Evolutionary conservation across 2,797 vertebrate species (phyloP).

Genomic region (Percopsis omiscomaycus): DNA sequence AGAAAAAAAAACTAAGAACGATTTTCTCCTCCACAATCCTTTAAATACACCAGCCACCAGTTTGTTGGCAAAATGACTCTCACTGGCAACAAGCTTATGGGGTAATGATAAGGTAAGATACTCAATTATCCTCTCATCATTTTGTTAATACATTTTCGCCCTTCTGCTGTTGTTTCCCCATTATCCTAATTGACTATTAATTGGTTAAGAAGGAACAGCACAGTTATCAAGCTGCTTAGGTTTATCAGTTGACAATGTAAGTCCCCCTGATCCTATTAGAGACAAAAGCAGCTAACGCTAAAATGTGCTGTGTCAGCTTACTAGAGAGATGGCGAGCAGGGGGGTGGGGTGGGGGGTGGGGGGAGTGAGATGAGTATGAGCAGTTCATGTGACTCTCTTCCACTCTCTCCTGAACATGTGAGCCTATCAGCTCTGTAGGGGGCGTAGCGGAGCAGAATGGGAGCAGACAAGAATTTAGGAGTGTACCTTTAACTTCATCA

Average conservation of each 20-base stretch:
- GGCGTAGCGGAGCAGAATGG: too few species aligned
- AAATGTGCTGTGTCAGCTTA: slow-evolving; percentile 88
- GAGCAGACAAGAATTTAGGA: too few species aligned
- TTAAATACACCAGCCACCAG: not conserved
- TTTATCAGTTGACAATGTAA: slow-evolving; percentile 92
- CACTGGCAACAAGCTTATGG: slow-evolving; percentile 16
- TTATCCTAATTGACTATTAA: slow-evolving; percentile 87
- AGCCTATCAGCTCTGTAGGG: too few species aligned
- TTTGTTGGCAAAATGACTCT: slow-evolving; percentile 8
- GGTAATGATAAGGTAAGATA: slow-evolving; percentile 36
- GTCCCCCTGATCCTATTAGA: slow-evolving; percentile 87
- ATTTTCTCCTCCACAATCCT: not conserved
- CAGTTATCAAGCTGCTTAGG: slow-evolving; percentile 87
- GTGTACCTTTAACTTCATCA: too few species aligned
- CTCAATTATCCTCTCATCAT: slow-evolving; percentile 72
- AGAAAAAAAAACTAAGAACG: not conserved
- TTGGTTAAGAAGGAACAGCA: slow-evolving; percentile 84
- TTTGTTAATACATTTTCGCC: slow-evolving; percentile 77
- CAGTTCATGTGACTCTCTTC: slow-evolving; percentile 46
- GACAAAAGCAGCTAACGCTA: slow-evolving; percentile 85
- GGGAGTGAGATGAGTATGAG: not conserved
- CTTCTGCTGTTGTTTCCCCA: slow-evolving; percentile 80
- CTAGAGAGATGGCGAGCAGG: slow-evolving; percentile 16
- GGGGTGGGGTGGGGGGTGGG: slow-evolving; percentile 12
- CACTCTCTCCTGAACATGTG: not conserved